Base-by-base conservation (phyloP, 2,888 invertebrate genomes). In the Cactoblastis cactorum region DNA sequence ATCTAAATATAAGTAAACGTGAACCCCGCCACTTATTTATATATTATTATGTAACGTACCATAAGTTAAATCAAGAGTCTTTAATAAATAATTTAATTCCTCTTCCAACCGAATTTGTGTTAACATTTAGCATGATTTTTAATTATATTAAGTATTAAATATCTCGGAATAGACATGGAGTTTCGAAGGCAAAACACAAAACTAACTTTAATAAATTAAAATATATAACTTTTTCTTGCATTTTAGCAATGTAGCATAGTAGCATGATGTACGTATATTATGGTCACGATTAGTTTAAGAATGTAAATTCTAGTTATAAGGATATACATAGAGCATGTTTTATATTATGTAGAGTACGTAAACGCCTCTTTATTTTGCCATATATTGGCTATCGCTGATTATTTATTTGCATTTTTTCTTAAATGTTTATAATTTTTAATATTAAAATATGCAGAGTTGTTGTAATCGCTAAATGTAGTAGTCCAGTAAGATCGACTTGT, bases 351-450 rank as follows among this genome's bases (percentile, higher is more conserved):
- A 87, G 83, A 80, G 71, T 83, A 83, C 70, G 77, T 77, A 78
- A 80, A 78, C 70, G 83, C 85, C 78, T 81, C 77, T 74, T 79
- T 83, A 75, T 72, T 73, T 85, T 81, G 84, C 77, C 87, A 62
- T 61, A 53, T 63, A 62, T 59, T 66, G 89, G 79, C 83, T 75
- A 75, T 62, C 62, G 87, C 89, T 85, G 81, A 83, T 84, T 88
- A 89, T 89, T 88, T 89, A 88, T 89, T 88, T 86, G 87, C 85
- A 86, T 83, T 81, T 82, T 80, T 79, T 78, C 79, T 77, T 81
- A 79, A 83, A 85, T 80, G 82, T 84, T 85, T 87, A 81, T 86
- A 77, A 80, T 83, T 85, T 85, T 82, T 77, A 77, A 76, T 77
- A 80, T 77, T 72, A 73, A 77, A 74, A 63, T 71, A 62, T 41